Percentiles rank a stretch among this genome's conserved stretches.
Conservation (phyloP, 2,888 invertebrate genomes). For the Brachyptera risi region DNA sequence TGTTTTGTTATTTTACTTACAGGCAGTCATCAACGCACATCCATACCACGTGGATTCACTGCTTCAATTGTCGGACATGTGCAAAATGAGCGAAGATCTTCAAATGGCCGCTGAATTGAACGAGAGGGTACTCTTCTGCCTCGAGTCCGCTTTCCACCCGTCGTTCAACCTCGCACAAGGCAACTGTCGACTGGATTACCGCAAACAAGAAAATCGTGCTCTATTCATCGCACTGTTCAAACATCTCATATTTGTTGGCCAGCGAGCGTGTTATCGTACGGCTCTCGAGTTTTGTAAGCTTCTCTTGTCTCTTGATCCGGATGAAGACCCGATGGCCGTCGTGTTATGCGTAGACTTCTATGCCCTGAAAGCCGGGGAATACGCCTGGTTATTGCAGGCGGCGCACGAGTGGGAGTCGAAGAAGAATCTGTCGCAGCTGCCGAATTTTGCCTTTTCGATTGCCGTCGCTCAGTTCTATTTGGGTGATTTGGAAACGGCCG, state of each 20-base stretch:
- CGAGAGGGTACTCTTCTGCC: slow-evolving; percentile 70
- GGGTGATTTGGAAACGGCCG: slow-evolving; percentile 45
- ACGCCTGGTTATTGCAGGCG: slow-evolving; percentile 55
- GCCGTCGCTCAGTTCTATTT: slow-evolving; percentile 68
- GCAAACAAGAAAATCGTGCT: slow-evolving; percentile 74
- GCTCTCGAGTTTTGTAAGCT: slow-evolving; percentile 85
- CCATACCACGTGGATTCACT: slow-evolving; percentile 78
- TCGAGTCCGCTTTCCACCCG: slow-evolving; percentile 76
- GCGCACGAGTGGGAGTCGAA: slow-evolving; percentile 54
- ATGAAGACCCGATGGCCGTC: slow-evolving; percentile 70
- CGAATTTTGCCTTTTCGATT: slow-evolving; percentile 82
- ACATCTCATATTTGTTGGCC: slow-evolving; percentile 72
- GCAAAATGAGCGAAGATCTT: slow-evolving; percentile 71
- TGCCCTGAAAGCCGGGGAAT: slow-evolving; percentile 51
- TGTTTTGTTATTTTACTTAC: slow-evolving; percentile 37
- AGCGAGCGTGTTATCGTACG: slow-evolving; percentile 77
- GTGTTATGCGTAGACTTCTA: slow-evolving; percentile 77
- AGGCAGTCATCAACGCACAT: slow-evolving; percentile 65
- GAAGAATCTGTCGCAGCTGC: slow-evolving; percentile 71
- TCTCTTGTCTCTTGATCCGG: slow-evolving; percentile 70
- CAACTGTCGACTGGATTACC: slow-evolving; percentile 71
- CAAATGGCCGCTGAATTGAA: slow-evolving; percentile 74
- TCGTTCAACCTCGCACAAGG: slow-evolving; percentile 71
- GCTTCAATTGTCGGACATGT: slow-evolving; percentile 76
- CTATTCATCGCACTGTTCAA: slow-evolving; percentile 78